A percentile compares a stretch with the other conserved stretches of the same genome.
phyloP scores from a whole-genome alignment of 2,888 invertebrate species.

The Drosophila basisetae region DNA sequence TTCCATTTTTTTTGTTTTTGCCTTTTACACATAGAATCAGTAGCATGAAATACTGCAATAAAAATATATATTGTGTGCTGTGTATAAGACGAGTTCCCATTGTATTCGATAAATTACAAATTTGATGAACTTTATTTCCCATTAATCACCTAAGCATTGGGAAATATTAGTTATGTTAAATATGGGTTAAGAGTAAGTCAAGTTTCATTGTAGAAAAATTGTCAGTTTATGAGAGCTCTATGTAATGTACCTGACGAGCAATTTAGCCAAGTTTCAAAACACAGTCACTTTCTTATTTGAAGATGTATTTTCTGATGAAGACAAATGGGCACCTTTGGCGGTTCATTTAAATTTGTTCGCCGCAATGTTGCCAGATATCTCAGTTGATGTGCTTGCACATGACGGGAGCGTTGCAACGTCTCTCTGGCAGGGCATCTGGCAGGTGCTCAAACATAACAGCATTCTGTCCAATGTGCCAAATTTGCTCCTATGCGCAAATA shows the following conservation, averaged over 20 bases:
- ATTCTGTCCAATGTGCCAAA: not conserved
- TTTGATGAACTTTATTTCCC: conserved; percentile 1
- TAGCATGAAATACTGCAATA: not conserved
- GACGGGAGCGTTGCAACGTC: not conserved
- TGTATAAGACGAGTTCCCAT: not conserved
- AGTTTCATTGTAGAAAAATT: not conserved
- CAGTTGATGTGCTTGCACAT: not conserved
- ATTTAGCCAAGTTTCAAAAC: not conserved
- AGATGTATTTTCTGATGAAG: not conserved
- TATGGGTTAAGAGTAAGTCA: not conserved
- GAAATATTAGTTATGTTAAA: not conserved
- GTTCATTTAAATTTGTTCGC: not conserved
- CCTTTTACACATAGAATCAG: not conserved
- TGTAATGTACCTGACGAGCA: not conserved
- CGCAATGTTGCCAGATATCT: not conserved
- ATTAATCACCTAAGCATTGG: not conserved
- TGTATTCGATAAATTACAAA: not conserved
- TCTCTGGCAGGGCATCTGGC: not conserved
- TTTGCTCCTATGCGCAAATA: not conserved
- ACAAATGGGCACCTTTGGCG: not conserved
- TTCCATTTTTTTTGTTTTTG: not conserved
- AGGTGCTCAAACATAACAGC: not conserved
- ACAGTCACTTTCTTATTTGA: not conserved
- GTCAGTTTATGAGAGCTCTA: not conserved
- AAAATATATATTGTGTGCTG: not conserved